These are phyloP conservation scores for Aphrocallistes beatrix DNA, from an alignment of 37 sponge, comb jelly and placozoan genomes.

Conservation along the genomic window DNA sequence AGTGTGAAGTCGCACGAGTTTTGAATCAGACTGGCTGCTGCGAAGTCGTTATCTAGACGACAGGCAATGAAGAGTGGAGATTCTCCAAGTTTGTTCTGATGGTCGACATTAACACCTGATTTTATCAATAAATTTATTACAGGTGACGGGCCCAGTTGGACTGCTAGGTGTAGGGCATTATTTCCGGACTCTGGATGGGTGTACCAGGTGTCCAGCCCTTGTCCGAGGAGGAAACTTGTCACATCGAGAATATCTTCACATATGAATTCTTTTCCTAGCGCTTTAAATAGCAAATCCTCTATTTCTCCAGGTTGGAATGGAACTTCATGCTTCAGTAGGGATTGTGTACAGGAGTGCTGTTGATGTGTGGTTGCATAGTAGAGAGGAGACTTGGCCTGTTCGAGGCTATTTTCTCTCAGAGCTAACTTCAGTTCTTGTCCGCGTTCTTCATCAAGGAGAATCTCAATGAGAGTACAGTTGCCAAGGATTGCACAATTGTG, in stretches of 20 bases:
- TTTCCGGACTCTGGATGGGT: conserved; percentile 42
- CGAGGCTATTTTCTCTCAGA: neutral
- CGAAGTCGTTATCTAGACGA: conserved; percentile 43
- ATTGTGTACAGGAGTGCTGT: neutral
- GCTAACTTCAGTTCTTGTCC: neutral
- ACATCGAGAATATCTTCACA: neutral
- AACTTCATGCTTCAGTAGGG: neutral
- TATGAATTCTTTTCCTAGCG: neutral
- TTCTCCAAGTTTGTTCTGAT: conserved; percentile 22
- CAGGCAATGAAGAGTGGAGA: conserved; percentile 63
- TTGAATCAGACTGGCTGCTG: conserved; percentile 43
- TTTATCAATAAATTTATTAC: conserved; percentile 30
- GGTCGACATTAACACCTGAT: conserved; percentile 39
- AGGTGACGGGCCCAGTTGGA: conserved; percentile 35
- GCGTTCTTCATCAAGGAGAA: neutral
- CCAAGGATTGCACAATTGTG: neutral
- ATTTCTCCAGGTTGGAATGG: neutral
- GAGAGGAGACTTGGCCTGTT: neutral
- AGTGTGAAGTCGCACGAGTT: neutral
- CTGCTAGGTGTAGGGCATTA: conserved; percentile 66
- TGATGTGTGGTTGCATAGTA: neutral
- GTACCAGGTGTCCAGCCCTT: neutral
- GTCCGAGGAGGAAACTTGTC: neutral
- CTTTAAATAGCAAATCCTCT: neutral
- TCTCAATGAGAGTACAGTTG: neutral